phyloP scores from a whole-genome alignment of 2,888 invertebrate species.

The Cepaea hortensis region DNA sequence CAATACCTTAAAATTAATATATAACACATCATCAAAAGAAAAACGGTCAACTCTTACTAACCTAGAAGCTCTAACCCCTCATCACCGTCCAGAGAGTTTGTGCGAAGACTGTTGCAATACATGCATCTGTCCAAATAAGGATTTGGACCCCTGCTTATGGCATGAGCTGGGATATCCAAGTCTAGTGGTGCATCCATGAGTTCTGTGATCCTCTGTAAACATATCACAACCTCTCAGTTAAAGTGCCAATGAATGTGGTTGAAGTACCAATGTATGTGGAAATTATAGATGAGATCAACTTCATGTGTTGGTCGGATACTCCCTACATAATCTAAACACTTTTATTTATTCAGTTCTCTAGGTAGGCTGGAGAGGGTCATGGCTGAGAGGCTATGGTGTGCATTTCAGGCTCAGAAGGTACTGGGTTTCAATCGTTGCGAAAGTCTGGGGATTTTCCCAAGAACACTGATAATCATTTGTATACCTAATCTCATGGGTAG shows the following conservation, averaged over 20 bases:
- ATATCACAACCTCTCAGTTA: background rate
- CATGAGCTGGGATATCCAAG: conserved; percentile 58
- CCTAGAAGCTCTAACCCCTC: conserved; percentile 46
- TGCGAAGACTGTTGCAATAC: conserved; percentile 45
- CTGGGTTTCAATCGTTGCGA: no score
- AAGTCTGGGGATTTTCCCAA: no score
- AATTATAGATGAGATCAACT: background rate
- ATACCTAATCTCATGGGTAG: no score
- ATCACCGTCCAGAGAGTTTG: conserved; percentile 37
- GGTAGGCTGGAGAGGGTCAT: no score
- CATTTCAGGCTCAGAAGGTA: no score
- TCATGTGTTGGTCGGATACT: no score
- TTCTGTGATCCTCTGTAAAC: conserved; percentile 65
- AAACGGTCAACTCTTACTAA: background rate
- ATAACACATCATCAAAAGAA: background rate
- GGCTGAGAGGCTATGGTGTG: no score
- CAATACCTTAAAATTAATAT: no score
- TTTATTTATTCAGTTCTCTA: no score
- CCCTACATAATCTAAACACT: no score
- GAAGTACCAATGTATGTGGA: background rate
- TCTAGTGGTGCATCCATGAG: conserved; percentile 71
- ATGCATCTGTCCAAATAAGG: conserved; percentile 67
- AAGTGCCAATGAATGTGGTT: background rate
- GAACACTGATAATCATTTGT: no score
- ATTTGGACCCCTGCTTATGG: conserved; percentile 69